Percentiles rank a stretch among this genome's conserved stretches.
phyloP scores from a whole-genome alignment of 2,888 invertebrate genomes.

The Augiades crinisus region DNA sequence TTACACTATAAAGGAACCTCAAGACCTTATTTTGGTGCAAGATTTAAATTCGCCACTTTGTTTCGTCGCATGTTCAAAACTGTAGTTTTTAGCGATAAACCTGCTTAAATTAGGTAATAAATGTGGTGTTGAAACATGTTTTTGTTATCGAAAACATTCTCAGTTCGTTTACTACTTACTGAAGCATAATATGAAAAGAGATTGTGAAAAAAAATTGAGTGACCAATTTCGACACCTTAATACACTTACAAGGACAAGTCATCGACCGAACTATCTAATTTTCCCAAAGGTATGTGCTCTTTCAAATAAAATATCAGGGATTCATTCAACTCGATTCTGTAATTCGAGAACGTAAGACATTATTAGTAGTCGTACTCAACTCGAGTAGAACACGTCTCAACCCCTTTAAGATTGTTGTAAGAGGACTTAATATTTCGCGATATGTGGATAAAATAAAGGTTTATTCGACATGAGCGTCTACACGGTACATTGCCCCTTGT shows the following conservation, averaged over 20 bases:
- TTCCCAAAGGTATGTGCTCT: slow-evolving; percentile 34
- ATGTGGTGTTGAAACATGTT: slow-evolving; percentile 13
- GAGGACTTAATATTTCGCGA: slow-evolving; percentile 49
- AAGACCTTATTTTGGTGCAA: slow-evolving; percentile 23
- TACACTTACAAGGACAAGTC: slow-evolving; percentile 22
- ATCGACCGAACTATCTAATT: slow-evolving; percentile 34
- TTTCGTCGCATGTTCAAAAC: slow-evolving; percentile 21
- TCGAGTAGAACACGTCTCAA: slow-evolving; percentile 26
- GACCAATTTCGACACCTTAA: not conserved
- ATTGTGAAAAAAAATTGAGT: not conserved
- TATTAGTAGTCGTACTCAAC: slow-evolving; percentile 18
- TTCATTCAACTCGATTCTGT: slow-evolving; percentile 27
- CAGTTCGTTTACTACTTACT: slow-evolving; percentile 1
- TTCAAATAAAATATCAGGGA: slow-evolving; percentile 35
- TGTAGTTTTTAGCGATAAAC: slow-evolving; percentile 24
- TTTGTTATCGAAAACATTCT: slow-evolving; percentile 12
- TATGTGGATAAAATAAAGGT: slow-evolving; percentile 61
- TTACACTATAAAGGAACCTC: slow-evolving; percentile 25
- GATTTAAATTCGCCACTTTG: slow-evolving; percentile 24
- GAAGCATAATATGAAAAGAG: not conserved
- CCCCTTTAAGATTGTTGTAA: slow-evolving; percentile 32
- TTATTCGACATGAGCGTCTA: slow-evolving; percentile 54
- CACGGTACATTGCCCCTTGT: slow-evolving; percentile 49
- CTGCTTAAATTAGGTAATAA: slow-evolving; percentile 19
- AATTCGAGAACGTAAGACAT: slow-evolving; percentile 28